These are phyloP conservation scores for Dromaius novaehollandiae DNA, from an alignment of 2,113 vertebrate genomes.

Conservation along the genomic window DNA sequence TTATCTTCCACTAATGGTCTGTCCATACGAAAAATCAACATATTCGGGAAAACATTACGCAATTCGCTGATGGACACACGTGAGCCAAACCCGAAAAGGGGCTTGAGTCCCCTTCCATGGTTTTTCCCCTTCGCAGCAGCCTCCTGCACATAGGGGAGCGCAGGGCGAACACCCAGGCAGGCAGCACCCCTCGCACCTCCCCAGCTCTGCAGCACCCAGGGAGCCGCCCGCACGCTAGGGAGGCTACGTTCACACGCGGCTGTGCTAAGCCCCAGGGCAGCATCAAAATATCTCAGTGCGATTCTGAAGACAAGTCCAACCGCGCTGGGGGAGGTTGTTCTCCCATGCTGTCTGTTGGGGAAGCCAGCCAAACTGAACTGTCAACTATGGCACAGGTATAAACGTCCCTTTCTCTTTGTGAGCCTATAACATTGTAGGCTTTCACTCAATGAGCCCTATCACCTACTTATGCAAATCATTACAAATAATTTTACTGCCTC, in stretches of 20 bases:
- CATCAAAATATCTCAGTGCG: not conserved
- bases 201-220: not conserved
- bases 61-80: rapidly evolving
- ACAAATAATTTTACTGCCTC: not conserved
- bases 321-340: not conserved
- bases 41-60: not conserved
- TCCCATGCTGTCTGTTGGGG: not conserved
- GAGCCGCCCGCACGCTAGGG: not conserved
- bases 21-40: rapidly evolving
- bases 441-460: not conserved
- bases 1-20: not conserved
- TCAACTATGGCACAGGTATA: not conserved
- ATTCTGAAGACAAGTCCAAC: not conserved
- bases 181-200: not conserved
- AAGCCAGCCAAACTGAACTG: not conserved
- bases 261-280: not conserved
- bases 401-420: not conserved
- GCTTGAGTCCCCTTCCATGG: rapidly evolving
- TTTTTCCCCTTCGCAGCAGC: not conserved
- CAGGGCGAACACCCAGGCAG: rapidly evolving
- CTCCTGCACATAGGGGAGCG: too few relatives aligned
- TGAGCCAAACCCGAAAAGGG: not conserved
- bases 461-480: not conserved
- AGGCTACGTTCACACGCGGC: rapidly evolving
- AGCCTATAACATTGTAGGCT: not conserved